Evolutionary conservation across 2,888 invertebrate species (phyloP).

Genomic region (Drosophila picticornis): DNA sequence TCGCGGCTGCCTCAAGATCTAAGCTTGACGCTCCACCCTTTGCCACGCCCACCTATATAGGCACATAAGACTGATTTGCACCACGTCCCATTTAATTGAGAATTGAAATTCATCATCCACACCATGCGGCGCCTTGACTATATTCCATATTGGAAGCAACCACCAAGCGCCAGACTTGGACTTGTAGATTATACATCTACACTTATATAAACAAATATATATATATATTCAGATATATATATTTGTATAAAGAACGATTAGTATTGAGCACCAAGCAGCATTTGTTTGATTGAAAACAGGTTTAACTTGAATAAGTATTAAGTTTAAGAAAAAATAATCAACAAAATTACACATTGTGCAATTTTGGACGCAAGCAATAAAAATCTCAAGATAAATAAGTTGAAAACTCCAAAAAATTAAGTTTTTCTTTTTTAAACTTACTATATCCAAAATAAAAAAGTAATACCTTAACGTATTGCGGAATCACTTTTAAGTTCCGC

Average conservation of each 20-base stretch:
- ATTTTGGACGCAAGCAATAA: slow-evolving; percentile 47
- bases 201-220: slow-evolving; percentile 3
- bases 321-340: slow-evolving; percentile 26
- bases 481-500: slow-evolving; percentile 10
- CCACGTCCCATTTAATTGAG: slow-evolving; percentile 41
- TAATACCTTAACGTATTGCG: neutral
- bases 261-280: slow-evolving; percentile 75
- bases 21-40: slow-evolving; percentile 23
- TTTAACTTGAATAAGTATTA: slow-evolving; percentile 61
- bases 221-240: slow-evolving; percentile 30
- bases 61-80: slow-evolving; percentile 68
- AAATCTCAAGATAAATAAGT: slow-evolving; percentile 49
- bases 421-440: neutral
- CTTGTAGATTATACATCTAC: slow-evolving; percentile 20
- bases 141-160: slow-evolving; percentile 75
- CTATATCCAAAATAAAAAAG: neutral
- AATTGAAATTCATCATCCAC: slow-evolving; percentile 44
- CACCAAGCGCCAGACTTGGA: slow-evolving; percentile 35
- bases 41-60: slow-evolving; percentile 29
- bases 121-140: slow-evolving; percentile 44
- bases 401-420: slow-evolving; percentile 1
- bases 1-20: slow-evolving; percentile 80
- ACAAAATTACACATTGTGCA: slow-evolving; percentile 38
- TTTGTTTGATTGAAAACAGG: slow-evolving; percentile 76
- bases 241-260: slow-evolving; percentile 62